Conservation (phyloP, 2,113 vertebrate genomes). For the Heterotis niloticus region DNA sequence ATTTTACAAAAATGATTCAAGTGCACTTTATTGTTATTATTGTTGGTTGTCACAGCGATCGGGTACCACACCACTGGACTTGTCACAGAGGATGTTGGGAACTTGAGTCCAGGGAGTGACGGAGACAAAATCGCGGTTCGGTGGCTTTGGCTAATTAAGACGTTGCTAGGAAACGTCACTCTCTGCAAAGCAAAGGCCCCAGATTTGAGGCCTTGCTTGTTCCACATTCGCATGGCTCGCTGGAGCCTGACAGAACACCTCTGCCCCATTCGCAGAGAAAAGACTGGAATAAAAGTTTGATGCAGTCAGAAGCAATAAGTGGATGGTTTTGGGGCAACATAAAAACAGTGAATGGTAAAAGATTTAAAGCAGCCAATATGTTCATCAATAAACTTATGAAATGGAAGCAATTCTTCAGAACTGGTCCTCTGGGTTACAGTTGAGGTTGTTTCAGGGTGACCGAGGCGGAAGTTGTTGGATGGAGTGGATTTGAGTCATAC, state of each 20-base stretch:
- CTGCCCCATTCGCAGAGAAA: neutral
- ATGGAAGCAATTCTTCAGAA: neutral
- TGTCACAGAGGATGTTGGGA: slow-evolving; percentile 5
- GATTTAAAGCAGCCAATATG: too few species aligned
- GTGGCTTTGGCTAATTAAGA: neutral
- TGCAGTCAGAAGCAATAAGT: neutral
- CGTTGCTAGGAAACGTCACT: too few species aligned
- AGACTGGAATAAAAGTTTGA: neutral
- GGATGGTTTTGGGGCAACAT: too few species aligned
- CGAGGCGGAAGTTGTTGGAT: neutral
- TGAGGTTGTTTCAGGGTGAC: neutral
- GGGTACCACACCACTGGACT: slow-evolving; percentile 22
- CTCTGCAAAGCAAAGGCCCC: too few species aligned
- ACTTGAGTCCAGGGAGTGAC: too few species aligned
- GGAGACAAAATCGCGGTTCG: neutral
- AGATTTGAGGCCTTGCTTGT: neutral
- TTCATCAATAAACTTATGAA: neutral
- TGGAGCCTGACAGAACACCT: neutral
- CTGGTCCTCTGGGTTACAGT: neutral
- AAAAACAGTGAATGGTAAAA: too few species aligned
- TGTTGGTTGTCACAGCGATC: slow-evolving; percentile 37
- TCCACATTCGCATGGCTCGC: neutral
- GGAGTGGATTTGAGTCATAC: neutral
- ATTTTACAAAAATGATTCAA: too few species aligned
- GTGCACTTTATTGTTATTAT: too few species aligned